Percentiles rank a stretch among this genome's conserved stretches.
Conservation (phyloP, 92 coral and sea anemone genomes). For the Montipora capitata region DNA sequence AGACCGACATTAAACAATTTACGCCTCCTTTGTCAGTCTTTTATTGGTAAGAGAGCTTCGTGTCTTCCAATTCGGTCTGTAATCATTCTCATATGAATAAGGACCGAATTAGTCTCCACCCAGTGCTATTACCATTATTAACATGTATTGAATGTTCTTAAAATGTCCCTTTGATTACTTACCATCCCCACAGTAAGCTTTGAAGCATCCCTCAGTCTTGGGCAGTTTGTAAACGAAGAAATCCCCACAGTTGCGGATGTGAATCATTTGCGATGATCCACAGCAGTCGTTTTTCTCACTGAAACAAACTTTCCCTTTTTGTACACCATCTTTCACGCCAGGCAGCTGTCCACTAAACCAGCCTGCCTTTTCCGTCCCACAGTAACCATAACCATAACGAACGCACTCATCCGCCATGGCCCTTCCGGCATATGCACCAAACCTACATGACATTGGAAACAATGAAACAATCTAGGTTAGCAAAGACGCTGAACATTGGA, state of each 20-base stretch:
- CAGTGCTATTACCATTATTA: too few relatives aligned
- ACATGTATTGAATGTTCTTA: too few relatives aligned
- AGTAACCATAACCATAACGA: neutral
- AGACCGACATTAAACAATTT: too few relatives aligned
- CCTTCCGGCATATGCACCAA: constrained; percentile 16
- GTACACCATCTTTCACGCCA: neutral
- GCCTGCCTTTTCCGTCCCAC: constrained; percentile 27
- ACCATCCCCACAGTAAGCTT: constrained; percentile 51
- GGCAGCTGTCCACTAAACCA: constrained; percentile 26
- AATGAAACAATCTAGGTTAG: too few relatives aligned
- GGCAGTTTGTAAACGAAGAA: constrained; percentile 32
- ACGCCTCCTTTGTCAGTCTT: too few relatives aligned
- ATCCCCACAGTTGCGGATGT: constrained; percentile 6
- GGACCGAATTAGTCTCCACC: too few relatives aligned
- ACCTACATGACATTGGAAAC: neutral
- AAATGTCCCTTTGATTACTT: neutral
- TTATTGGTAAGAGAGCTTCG: too few relatives aligned
- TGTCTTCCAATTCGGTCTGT: too few relatives aligned
- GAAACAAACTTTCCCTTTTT: neutral
- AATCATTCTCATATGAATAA: too few relatives aligned
- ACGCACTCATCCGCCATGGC: constrained; percentile 24
- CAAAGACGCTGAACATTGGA: neutral
- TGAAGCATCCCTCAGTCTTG: neutral
- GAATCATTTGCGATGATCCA: neutral
- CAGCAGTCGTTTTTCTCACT: constrained; percentile 19